Evolutionary conservation across 2,113 vertebrate species (phyloP).

Genomic region (Bos indicus): DNA sequence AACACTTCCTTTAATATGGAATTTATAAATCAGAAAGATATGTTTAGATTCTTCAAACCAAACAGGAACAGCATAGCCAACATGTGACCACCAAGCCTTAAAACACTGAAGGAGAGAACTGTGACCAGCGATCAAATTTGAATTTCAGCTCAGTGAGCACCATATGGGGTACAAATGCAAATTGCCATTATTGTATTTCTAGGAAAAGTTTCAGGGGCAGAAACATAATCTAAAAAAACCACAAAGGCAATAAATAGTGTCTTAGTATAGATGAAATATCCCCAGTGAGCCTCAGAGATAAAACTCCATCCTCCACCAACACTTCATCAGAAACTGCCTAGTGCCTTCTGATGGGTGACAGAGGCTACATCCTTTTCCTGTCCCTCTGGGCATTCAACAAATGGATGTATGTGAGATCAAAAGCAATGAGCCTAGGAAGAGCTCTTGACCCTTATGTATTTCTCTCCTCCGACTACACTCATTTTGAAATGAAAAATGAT

Average conservation of each 20-base stretch:
- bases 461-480: neutral
- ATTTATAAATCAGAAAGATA: constrained; percentile 35
- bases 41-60: neutral
- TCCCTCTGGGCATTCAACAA: neutral
- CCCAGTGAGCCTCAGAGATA: neutral
- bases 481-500: neutral
- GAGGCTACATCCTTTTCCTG: neutral
- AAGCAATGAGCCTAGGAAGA: neutral
- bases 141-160: neutral
- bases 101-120: neutral
- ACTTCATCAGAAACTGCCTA: neutral
- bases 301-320: neutral
- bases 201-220: neutral
- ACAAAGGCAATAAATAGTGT: neutral
- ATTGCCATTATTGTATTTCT: neutral
- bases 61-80: neutral
- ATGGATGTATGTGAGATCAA: neutral
- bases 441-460: neutral
- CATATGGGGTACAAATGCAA: neutral
- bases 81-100: neutral
- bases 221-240: neutral
- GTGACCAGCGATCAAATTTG: neutral
- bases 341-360: neutral
- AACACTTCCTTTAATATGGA: constrained; percentile 3
- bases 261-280: neutral